Evolutionary conservation across 1,140 invertebrate genomes (phyloP).

Genomic region (Sminthurides bifidus): DNA sequence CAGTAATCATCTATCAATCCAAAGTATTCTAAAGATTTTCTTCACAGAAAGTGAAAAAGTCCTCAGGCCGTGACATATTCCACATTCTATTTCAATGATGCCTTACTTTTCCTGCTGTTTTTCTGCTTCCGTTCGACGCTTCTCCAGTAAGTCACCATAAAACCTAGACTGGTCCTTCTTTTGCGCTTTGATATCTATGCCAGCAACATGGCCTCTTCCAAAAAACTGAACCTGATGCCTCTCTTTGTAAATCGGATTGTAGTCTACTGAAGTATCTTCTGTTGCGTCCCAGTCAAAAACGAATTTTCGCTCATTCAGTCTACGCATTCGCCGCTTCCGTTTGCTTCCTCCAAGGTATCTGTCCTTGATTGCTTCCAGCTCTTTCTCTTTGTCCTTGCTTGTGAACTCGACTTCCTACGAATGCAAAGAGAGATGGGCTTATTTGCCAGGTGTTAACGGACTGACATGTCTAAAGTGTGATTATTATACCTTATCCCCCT

Average conservation of each 20-base stretch:
- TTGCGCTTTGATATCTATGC: conserved; percentile 93
- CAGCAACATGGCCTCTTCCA: conserved; percentile 92
- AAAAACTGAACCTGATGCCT: conserved; percentile 70
- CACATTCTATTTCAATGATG: conserved; percentile 13
- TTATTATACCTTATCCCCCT: conserved; percentile 31
- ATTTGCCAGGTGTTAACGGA: background rate
- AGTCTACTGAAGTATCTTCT: conserved; percentile 96
- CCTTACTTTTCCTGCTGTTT: conserved; percentile 89
- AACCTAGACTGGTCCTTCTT: conserved; percentile 97
- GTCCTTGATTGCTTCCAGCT: conserved; percentile 85
- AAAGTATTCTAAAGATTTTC: conserved; percentile 4
- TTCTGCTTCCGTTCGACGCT: conserved; percentile 86
- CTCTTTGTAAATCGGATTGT: conserved; percentile 85
- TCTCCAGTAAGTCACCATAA: conserved; percentile 91
- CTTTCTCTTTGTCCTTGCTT: conserved; percentile 75
- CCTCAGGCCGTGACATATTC: background rate
- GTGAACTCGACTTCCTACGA: conserved; percentile 20
- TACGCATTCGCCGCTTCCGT: conserved; percentile 78
- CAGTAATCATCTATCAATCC: conserved; percentile 7
- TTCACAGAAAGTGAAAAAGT: background rate
- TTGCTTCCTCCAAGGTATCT: conserved; percentile 89
- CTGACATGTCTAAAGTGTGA: background rate
- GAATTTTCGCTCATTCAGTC: conserved; percentile 96
- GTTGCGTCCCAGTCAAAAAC: conserved; percentile 99
- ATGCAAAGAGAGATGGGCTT: too few relatives aligned